Conservation (phyloP, 2,797 vertebrate species). For the Spatula versicolor region DNA sequence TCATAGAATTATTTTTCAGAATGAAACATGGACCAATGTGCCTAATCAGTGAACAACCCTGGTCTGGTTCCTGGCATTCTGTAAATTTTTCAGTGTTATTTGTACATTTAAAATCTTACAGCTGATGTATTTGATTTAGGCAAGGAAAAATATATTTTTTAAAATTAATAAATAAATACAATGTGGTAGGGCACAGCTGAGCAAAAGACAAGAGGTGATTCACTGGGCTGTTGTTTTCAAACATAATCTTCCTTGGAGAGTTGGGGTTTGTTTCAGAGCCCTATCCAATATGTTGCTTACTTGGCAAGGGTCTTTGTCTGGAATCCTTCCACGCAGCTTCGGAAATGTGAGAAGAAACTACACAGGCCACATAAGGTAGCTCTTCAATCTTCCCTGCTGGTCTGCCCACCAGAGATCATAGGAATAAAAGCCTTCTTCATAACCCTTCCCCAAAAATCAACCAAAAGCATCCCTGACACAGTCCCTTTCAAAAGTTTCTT, state of each 20-base stretch:
- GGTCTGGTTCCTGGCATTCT: background rate
- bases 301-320: background rate
- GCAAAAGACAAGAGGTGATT: background rate
- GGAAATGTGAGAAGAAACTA: background rate
- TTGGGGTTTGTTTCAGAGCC: background rate
- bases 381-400: background rate
- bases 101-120: background rate
- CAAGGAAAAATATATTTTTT: background rate
- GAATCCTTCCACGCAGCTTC: background rate
- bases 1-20: background rate
- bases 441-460: background rate
- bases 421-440: background rate
- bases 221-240: background rate
- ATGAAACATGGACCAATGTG: background rate
- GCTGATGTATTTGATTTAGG: background rate
- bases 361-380: background rate
- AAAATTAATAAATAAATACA: too few relatives aligned
- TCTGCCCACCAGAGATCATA: accelerated
- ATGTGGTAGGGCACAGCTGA: background rate
- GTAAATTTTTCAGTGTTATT: background rate
- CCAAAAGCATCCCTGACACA: background rate
- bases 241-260: background rate
- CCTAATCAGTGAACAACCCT: background rate
- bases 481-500: background rate
- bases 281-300: background rate